A percentile compares a stretch with the other conserved stretches of the same genome.
phyloP scores from a whole-genome alignment of 2,888 invertebrate genomes.

The Calliopum simillimum region DNA sequence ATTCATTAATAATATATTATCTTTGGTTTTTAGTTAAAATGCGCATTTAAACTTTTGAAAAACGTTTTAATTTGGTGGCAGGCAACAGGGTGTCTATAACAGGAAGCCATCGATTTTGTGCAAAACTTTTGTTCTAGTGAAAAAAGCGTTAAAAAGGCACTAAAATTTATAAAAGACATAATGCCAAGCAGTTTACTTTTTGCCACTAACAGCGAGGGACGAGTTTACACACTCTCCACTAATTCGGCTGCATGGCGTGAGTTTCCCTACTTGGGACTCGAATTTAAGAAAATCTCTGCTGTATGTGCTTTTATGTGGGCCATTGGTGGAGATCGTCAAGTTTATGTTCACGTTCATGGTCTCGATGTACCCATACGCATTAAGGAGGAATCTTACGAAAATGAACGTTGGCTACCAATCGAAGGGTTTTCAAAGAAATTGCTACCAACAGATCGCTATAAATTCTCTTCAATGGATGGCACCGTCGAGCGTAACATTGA shows the following conservation, averaged over 20 bases:
- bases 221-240: constrained; percentile 86
- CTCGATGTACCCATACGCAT: constrained; percentile 91
- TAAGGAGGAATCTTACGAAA: constrained; percentile 91
- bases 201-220: constrained; percentile 88
- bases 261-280: constrained; percentile 85
- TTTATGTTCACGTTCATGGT: constrained; percentile 91
- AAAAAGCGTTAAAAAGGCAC: not conserved
- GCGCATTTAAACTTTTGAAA: too few species aligned
- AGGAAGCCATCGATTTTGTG: constrained; percentile 30
- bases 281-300: constrained; percentile 89
- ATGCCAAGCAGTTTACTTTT: constrained; percentile 83
- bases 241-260: constrained; percentile 87
- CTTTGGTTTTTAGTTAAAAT: too few species aligned
- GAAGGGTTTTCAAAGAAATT: constrained; percentile 87
- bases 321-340: constrained; percentile 91
- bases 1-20: too few species aligned
- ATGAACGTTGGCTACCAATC: constrained; percentile 92
- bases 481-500: constrained; percentile 81
- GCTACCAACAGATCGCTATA: constrained; percentile 88
- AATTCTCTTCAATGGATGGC: constrained; percentile 89
- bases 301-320: constrained; percentile 91
- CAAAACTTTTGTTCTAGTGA: not conserved
- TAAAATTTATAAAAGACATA: constrained; percentile 14
- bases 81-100: constrained; percentile 28
- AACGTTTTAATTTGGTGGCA: not conserved